These are phyloP conservation scores for Xenopus borealis DNA, from an alignment of 2,113 vertebrate species.

Conservation along the genomic window DNA sequence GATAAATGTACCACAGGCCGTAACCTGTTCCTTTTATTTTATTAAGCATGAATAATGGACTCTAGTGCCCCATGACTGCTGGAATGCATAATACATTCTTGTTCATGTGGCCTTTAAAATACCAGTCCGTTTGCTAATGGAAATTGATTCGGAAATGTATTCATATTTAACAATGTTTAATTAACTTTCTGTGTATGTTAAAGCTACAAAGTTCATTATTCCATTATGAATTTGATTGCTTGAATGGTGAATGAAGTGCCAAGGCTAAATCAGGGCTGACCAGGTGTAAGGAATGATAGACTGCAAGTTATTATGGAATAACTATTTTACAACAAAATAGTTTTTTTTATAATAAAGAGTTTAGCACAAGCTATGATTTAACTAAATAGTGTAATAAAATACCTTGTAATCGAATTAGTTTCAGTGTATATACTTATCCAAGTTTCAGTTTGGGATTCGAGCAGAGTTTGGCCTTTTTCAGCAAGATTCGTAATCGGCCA, in stretches of 20 bases:
- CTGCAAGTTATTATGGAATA: too few relatives aligned
- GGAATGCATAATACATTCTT: slow-evolving; percentile 62
- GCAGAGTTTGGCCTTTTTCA: too few relatives aligned
- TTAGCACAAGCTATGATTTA: too few relatives aligned
- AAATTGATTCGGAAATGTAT: slow-evolving; percentile 69
- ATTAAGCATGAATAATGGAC: slow-evolving; percentile 52
- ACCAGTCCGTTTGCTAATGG: slow-evolving; percentile 57
- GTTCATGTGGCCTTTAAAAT: slow-evolving; percentile 50
- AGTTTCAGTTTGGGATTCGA: too few relatives aligned
- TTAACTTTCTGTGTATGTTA: slow-evolving; percentile 66
- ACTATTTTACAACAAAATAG: too few relatives aligned
- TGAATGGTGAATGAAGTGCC: neutral
- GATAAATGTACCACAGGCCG: slow-evolving; percentile 41
- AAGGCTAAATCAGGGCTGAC: neutral
- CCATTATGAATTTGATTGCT: slow-evolving; percentile 56
- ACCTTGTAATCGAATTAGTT: too few relatives aligned
- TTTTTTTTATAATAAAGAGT: too few relatives aligned
- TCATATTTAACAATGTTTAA: slow-evolving; percentile 73
- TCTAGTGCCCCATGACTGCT: slow-evolving; percentile 49
- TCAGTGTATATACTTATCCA: too few relatives aligned
- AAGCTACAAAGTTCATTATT: slow-evolving; percentile 60
- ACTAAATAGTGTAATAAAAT: neutral
- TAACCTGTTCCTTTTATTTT: slow-evolving; percentile 50
- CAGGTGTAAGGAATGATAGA: neutral
- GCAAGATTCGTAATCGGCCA: too few relatives aligned